These are phyloP conservation scores for Pectinophora gossypiella DNA, from an alignment of 1,140 invertebrate species.

Conservation along the genomic window DNA sequence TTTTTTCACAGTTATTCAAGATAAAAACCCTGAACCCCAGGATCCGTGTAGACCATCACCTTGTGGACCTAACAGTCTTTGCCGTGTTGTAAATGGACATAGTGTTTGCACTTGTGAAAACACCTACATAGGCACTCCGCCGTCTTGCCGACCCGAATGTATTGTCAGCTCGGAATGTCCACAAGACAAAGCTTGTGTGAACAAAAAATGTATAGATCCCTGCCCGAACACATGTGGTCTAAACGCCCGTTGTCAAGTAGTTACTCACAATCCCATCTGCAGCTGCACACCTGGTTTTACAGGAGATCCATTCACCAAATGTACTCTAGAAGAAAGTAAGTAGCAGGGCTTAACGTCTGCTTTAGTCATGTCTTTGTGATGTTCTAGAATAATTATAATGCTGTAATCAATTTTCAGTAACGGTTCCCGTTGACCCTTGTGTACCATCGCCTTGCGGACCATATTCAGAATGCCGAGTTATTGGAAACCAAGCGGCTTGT, in stretches of 20 bases:
- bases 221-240: slow-evolving; percentile 87
- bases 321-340: slow-evolving; percentile 79
- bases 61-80: slow-evolving; percentile 89
- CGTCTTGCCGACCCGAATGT: slow-evolving; percentile 88
- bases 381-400: background rate
- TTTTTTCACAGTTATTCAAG: slow-evolving; percentile 35
- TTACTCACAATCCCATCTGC: slow-evolving; percentile 91
- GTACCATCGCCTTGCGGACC: slow-evolving; percentile 87
- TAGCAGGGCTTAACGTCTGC: slow-evolving; percentile 3
- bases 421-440: slow-evolving; percentile 70
- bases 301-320: slow-evolving; percentile 86
- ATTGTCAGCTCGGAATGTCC: slow-evolving; percentile 89
- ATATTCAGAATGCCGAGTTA: slow-evolving; percentile 86
- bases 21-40: slow-evolving; percentile 24
- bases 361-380: too few relatives aligned
- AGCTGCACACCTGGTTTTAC: slow-evolving; percentile 83
- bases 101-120: slow-evolving; percentile 88
- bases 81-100: slow-evolving; percentile 82
- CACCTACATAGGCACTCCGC: slow-evolving; percentile 85
- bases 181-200: slow-evolving; percentile 87
- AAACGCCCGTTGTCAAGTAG: slow-evolving; percentile 87
- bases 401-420: slow-evolving; percentile 39
- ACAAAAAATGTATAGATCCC: slow-evolving; percentile 88
- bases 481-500: slow-evolving; percentile 86
- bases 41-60: slow-evolving; percentile 88